phyloP scores from a whole-genome alignment of 2,888 invertebrate species.

The Tenthredo notha region DNA sequence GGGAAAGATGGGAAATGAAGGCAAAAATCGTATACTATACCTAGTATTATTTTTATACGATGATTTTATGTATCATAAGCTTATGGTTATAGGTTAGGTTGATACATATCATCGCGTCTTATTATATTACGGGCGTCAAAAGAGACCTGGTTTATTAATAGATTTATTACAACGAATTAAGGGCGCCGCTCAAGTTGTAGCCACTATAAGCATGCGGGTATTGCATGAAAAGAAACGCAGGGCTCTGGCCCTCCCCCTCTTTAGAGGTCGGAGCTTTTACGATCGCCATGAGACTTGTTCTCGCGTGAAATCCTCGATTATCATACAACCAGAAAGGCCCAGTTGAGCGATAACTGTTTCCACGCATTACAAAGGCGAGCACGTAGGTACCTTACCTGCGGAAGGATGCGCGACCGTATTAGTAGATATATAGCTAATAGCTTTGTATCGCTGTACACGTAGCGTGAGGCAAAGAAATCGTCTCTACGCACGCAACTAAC shows the following conservation, averaged over 20 bases:
- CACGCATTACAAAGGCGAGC: slow-evolving; percentile 6
- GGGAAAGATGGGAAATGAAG: background rate
- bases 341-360: slow-evolving; percentile 35
- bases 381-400: slow-evolving; percentile 17
- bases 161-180: slow-evolving; percentile 45
- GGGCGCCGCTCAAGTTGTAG: slow-evolving; percentile 15
- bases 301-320: slow-evolving; percentile 36
- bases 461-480: background rate
- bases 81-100: background rate
- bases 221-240: slow-evolving; percentile 29
- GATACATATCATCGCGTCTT: background rate
- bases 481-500: background rate
- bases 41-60: background rate
- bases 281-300: slow-evolving; percentile 25
- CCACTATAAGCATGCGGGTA: slow-evolving; percentile 34
- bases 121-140: slow-evolving; percentile 25
- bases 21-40: background rate
- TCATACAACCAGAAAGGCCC: background rate
- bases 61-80: background rate
- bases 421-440: background rate
- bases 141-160: slow-evolving; percentile 37
- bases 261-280: slow-evolving; percentile 9
- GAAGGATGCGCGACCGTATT: slow-evolving; percentile 3
- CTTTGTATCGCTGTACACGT: slow-evolving; percentile 33
- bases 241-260: background rate